Evolutionary conservation across 64 coral and sea anemone genomes (phyloP).

Genomic region (Actinia tenebrosa): DNA sequence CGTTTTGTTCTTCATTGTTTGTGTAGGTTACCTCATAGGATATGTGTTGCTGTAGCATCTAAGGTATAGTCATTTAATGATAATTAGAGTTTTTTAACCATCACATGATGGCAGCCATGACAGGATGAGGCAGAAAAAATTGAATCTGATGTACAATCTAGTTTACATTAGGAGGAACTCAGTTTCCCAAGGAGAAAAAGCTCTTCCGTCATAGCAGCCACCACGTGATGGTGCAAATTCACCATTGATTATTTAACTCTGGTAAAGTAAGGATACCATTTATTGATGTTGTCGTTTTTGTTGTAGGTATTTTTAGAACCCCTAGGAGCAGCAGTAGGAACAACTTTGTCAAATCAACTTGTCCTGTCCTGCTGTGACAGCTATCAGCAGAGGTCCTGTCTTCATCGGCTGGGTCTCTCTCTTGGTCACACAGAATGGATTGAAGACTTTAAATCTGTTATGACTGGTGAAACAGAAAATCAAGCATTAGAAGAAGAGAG

Average conservation of each 20-base stretch:
- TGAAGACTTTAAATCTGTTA: conserved; percentile 56
- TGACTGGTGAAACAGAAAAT: neutral
- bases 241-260: too few relatives aligned
- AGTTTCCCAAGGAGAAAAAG: too few relatives aligned
- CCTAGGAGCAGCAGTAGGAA: conserved; percentile 54
- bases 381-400: conserved; percentile 41
- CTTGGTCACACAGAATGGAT: conserved; percentile 68
- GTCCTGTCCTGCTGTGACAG: conserved; percentile 57
- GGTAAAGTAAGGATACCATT: too few relatives aligned
- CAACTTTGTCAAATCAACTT: conserved; percentile 34
- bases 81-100: too few relatives aligned
- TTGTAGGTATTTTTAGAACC: conserved; percentile 73
- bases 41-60: conserved; percentile 26
- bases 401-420: conserved; percentile 66
- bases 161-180: too few relatives aligned
- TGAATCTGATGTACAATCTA: too few relatives aligned
- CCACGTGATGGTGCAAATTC: too few relatives aligned
- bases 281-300: neutral
- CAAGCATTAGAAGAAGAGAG: neutral
- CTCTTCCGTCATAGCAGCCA: too few relatives aligned
- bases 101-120: too few relatives aligned
- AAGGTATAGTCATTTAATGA: conserved; percentile 21
- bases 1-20: conserved; percentile 70
- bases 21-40: conserved; percentile 28
- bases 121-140: too few relatives aligned